Evolutionary conservation across 2,797 vertebrate species (phyloP).

Genomic region (Gobionotothen gibberifrons): DNA sequence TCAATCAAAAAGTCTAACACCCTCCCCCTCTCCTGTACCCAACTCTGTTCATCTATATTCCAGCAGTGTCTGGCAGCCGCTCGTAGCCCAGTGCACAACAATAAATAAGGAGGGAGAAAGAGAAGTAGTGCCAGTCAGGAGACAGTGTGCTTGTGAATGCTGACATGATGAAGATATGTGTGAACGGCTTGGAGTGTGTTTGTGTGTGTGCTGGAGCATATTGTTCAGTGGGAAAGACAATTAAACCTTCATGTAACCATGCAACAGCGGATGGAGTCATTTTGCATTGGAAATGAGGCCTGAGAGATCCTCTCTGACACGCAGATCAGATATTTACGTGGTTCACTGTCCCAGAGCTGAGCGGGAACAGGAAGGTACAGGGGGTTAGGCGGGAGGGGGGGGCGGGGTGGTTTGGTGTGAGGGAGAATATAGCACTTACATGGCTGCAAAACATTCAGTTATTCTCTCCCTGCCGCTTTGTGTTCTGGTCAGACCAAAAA

Average conservation of each 20-base stretch:
- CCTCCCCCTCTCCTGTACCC: background rate
- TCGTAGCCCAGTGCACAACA: slow-evolving; percentile 10
- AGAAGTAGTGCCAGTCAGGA: background rate
- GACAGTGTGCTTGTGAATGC: slow-evolving; percentile 11
- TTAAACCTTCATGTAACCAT: slow-evolving; percentile 41
- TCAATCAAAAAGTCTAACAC: too few relatives aligned
- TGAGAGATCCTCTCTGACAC: slow-evolving; percentile 31
- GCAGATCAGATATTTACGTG: slow-evolving; percentile 40
- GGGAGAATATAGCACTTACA: background rate
- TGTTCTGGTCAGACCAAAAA: slow-evolving; percentile 42
- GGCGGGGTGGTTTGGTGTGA: background rate
- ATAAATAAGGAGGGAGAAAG: slow-evolving; percentile 4
- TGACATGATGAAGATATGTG: slow-evolving; percentile 9
- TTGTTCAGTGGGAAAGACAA: slow-evolving; percentile 41
- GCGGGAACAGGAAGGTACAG: background rate
- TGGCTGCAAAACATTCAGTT: slow-evolving; percentile 25
- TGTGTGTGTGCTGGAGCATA: slow-evolving; percentile 6
- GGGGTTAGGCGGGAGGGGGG: background rate
- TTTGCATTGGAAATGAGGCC: slow-evolving; percentile 30
- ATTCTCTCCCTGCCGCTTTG: slow-evolving; percentile 16
- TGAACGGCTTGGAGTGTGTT: slow-evolving; percentile 8
- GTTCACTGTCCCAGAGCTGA: slow-evolving; percentile 28
- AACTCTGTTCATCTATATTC: background rate
- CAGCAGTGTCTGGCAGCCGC: background rate
- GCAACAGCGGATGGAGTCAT: slow-evolving; percentile 26